Evolutionary conservation across 2,888 invertebrate genomes (phyloP).

Genomic region (Nemotelus nigrinus): DNA sequence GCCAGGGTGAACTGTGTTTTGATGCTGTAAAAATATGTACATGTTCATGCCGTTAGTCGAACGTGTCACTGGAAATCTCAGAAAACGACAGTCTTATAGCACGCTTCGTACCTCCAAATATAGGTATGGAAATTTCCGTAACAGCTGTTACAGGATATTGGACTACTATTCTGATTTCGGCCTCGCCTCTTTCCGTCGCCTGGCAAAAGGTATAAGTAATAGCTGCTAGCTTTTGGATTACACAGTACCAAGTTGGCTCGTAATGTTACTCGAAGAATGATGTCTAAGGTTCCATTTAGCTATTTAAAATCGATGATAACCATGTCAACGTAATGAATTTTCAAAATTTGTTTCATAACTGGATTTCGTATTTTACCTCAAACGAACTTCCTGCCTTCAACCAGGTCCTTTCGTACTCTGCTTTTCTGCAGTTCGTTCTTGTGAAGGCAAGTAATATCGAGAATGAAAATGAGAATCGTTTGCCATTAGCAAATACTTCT

Average conservation of each 20-base stretch:
- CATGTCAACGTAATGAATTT: slow-evolving; percentile 45
- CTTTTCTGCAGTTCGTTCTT: neutral
- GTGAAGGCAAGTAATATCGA: neutral
- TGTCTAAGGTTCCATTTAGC: neutral
- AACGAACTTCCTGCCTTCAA: slow-evolving; percentile 19
- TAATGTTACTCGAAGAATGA: neutral
- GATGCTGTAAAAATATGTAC: slow-evolving; percentile 16
- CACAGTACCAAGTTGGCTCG: neutral
- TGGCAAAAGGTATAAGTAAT: neutral
- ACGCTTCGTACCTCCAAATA: neutral
- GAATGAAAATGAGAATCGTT: neutral
- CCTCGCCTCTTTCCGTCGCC: neutral
- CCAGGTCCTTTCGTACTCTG: neutral
- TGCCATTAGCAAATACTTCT: slow-evolving; percentile 23
- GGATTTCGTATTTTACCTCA: slow-evolving; percentile 41
- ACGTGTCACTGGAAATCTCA: neutral
- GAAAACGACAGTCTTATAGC: neutral
- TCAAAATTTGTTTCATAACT: slow-evolving; percentile 42
- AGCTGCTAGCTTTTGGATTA: neutral
- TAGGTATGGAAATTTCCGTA: slow-evolving; percentile 43
- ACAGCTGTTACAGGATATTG: slow-evolving; percentile 44
- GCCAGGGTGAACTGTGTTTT: neutral
- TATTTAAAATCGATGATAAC: slow-evolving; percentile 42
- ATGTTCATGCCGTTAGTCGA: slow-evolving; percentile 22
- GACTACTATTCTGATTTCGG: slow-evolving; percentile 24